These are phyloP conservation scores for Trissolcus basalis DNA, from an alignment of 1,140 invertebrate genomes.

Conservation along the genomic window DNA sequence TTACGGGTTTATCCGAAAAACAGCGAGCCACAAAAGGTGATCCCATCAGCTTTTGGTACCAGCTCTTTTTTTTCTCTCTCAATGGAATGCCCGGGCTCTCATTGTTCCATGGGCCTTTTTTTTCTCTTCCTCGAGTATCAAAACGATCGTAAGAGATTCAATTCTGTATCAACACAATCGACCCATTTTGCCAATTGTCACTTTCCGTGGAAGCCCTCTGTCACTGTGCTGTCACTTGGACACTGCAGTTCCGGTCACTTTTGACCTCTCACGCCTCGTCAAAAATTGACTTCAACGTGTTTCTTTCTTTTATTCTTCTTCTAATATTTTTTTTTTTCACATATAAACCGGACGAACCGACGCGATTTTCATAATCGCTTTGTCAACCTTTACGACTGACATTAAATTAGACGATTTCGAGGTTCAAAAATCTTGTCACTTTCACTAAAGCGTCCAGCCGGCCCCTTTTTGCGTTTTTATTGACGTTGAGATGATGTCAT, in stretches of 20 bases:
- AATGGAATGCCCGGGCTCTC: slow-evolving; percentile 36
- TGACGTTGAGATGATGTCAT: neutral
- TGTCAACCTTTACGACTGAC: slow-evolving; percentile 10
- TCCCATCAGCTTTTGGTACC: slow-evolving; percentile 32
- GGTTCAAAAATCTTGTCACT: slow-evolving; percentile 15
- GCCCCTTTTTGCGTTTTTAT: slow-evolving; percentile 14
- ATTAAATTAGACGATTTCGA: slow-evolving; percentile 16
- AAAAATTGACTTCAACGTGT: neutral
- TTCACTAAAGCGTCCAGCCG: slow-evolving; percentile 8
- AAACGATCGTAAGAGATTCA: slow-evolving; percentile 27
- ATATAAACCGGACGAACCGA: neutral
- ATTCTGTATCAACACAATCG: slow-evolving; percentile 7
- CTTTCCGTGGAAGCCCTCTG: slow-evolving; percentile 19
- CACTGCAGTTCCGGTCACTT: slow-evolving; percentile 21
- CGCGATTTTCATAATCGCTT: neutral
- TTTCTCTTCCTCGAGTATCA: slow-evolving; percentile 33
- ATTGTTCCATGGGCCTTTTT: slow-evolving; percentile 22
- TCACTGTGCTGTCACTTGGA: too few relatives aligned
- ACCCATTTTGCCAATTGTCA: slow-evolving; percentile 24
- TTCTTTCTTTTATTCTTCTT: neutral
- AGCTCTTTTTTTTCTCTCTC: slow-evolving; percentile 43
- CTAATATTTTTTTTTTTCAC: too few relatives aligned
- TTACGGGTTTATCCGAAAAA: slow-evolving; percentile 37
- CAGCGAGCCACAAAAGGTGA: slow-evolving; percentile 35
- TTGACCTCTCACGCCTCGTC: slow-evolving; percentile 1